A percentile compares a stretch with the other conserved stretches of the same genome.
Evolutionary conservation across 2,113 vertebrate species (phyloP).

Genomic region (Dunckerocampus dactyliophorus): DNA sequence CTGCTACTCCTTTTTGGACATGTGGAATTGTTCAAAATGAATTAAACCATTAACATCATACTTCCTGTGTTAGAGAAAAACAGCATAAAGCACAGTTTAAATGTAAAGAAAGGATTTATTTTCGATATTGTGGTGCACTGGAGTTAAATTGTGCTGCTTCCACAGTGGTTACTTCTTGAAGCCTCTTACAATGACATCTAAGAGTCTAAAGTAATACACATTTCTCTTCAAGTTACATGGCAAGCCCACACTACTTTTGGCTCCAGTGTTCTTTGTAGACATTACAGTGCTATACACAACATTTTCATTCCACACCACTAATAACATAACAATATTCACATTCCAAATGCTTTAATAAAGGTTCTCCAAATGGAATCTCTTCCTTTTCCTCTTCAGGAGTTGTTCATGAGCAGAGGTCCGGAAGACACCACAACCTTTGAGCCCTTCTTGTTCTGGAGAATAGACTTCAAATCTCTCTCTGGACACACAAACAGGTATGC

Average conservation of each 20-base stretch:
- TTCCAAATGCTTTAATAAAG: not conserved
- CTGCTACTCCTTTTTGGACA: too few relatives aligned
- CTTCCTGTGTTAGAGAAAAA: too few relatives aligned
- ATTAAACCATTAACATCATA: too few relatives aligned
- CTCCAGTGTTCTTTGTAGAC: not conserved
- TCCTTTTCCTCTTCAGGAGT: not conserved
- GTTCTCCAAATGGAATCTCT: not conserved
- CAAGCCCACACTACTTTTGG: not conserved
- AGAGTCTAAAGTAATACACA: too few relatives aligned
- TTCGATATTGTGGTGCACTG: too few relatives aligned
- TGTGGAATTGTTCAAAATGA: too few relatives aligned
- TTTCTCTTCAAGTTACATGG: not conserved
- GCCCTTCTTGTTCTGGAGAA: not conserved
- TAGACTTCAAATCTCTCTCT: slow-evolving; percentile 35
- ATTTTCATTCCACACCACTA: too few relatives aligned
- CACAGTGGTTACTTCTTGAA: too few relatives aligned
- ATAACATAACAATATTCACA: not conserved
- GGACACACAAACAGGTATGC: slow-evolving; percentile 2
- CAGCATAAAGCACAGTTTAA: too few relatives aligned
- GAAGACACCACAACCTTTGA: slow-evolving; percentile 38
- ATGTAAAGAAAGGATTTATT: too few relatives aligned
- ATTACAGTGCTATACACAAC: not conserved
- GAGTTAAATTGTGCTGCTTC: too few relatives aligned
- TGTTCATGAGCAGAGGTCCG: slow-evolving; percentile 35
- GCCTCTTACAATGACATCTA: too few relatives aligned